A percentile compares a stretch with the other conserved stretches of the same genome.
phyloP scores from a whole-genome alignment of 2,888 invertebrate genomes.

The Tachina fera region DNA sequence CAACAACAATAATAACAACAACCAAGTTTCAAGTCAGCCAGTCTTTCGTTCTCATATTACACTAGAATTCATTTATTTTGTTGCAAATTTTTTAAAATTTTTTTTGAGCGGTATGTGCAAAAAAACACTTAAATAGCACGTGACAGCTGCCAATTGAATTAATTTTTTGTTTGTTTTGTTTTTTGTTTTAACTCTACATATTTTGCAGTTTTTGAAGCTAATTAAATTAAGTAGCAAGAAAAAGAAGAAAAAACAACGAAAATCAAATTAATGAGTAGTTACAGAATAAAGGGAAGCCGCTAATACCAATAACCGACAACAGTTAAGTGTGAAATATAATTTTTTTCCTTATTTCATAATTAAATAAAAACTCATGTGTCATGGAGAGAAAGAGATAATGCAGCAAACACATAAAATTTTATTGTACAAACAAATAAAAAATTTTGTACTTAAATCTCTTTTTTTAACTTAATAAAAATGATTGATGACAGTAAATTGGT shows the following conservation, averaged over 20 bases:
- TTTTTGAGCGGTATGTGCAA: conserved; percentile 49
- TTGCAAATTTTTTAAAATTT: conserved; percentile 7
- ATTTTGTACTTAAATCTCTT: conserved; percentile 6
- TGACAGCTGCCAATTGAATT: conserved; percentile 72
- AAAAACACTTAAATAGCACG: conserved; percentile 64
- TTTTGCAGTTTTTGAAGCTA: conserved; percentile 44
- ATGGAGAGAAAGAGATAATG: conserved; percentile 10
- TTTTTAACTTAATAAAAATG: conserved; percentile 39
- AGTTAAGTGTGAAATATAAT: conserved; percentile 25
- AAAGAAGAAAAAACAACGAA: neutral
- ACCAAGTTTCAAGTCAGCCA: conserved; percentile 15
- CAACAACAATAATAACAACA: conserved; percentile 24
- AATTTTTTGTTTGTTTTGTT: conserved; percentile 24
- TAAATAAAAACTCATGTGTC: conserved; percentile 17
- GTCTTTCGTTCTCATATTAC: conserved; percentile 54
- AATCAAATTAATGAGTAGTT: conserved; percentile 3
- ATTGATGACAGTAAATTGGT: conserved; percentile 55
- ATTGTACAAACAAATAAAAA: conserved; percentile 12
- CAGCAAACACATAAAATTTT: neutral
- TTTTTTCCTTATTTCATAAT: neutral
- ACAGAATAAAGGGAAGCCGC: conserved; percentile 33
- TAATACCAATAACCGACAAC: conserved; percentile 29
- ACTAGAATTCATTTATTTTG: conserved; percentile 47
- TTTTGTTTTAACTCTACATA: neutral
- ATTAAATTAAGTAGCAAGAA: conserved; percentile 56